phyloP scores from a whole-genome alignment of 2,888 invertebrate genomes.

The Brenthis ino region DNA sequence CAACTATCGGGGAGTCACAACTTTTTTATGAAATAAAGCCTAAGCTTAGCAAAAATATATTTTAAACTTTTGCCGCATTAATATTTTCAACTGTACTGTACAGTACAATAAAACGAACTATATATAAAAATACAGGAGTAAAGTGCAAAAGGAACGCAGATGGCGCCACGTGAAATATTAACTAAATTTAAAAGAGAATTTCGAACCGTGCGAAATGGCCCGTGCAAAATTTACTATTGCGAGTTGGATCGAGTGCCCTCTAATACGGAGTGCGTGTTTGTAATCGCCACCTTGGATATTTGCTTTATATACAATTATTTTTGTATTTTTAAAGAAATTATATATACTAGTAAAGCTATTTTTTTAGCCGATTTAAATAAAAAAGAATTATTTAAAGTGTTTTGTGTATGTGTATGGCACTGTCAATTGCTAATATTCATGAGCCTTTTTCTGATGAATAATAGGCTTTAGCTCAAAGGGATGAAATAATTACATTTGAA shows the following conservation, averaged over 20 bases:
- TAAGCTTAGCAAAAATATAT: conserved; percentile 2
- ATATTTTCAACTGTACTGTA: conserved; percentile 27
- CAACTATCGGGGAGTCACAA: too few relatives aligned
- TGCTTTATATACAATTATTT: not conserved
- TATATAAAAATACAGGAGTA: conserved; percentile 42
- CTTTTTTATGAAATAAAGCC: not conserved
- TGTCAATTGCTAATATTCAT: too few relatives aligned
- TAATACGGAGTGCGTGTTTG: conserved; percentile 29
- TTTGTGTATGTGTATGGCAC: too few relatives aligned
- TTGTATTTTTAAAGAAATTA: too few relatives aligned
- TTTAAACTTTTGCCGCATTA: conserved; percentile 6
- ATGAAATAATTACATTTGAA: too few relatives aligned
- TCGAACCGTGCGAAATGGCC: conserved; percentile 54
- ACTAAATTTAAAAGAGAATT: conserved; percentile 68
- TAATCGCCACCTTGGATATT: conserved; percentile 27
- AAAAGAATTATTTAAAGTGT: too few relatives aligned
- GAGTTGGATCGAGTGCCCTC: conserved; percentile 45
- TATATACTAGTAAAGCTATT: too few relatives aligned
- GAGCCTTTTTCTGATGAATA: too few relatives aligned
- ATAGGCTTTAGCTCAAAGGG: too few relatives aligned
- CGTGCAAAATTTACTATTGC: conserved; percentile 71
- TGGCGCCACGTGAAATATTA: conserved; percentile 75
- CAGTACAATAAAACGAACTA: conserved; percentile 37
- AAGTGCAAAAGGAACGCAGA: conserved; percentile 60
- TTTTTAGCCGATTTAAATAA: too few relatives aligned